Percentiles rank a stretch among this genome's conserved stretches.
These are phyloP conservation scores for Callinectes sapidus DNA, from an alignment of 2,888 invertebrate genomes.

Conservation along the genomic window DNA sequence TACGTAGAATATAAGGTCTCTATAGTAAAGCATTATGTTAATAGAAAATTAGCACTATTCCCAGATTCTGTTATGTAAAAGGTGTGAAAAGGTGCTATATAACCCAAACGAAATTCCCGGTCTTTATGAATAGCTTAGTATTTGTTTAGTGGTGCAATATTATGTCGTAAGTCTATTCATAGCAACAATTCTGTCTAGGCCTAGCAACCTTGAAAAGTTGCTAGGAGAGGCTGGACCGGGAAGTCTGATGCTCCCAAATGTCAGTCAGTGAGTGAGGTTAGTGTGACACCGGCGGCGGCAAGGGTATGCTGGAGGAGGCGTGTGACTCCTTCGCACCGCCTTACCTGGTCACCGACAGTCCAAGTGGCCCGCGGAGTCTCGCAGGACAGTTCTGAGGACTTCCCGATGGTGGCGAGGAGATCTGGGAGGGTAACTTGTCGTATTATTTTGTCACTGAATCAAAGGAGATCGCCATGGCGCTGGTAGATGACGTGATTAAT, in stretches of 20 bases:
- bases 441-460: background rate
- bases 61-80: background rate
- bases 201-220: background rate
- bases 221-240: background rate
- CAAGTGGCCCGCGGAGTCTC: background rate
- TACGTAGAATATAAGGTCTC: background rate
- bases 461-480: background rate
- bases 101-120: background rate
- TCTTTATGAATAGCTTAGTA: background rate
- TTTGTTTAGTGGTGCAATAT: background rate
- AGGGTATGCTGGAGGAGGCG: no score
- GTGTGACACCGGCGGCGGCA: constrained; percentile 12
- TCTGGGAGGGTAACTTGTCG: background rate
- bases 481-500: background rate
- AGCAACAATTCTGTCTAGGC: background rate
- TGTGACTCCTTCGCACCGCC: background rate
- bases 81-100: background rate
- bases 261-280: background rate
- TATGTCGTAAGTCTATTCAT: background rate
- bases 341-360: background rate
- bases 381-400: background rate
- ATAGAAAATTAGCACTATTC: background rate
- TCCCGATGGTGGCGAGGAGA: background rate
- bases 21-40: background rate
- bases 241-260: background rate